Conservation (phyloP, 2,113 vertebrate genomes). For the Zosterops hypoxanthus region DNA sequence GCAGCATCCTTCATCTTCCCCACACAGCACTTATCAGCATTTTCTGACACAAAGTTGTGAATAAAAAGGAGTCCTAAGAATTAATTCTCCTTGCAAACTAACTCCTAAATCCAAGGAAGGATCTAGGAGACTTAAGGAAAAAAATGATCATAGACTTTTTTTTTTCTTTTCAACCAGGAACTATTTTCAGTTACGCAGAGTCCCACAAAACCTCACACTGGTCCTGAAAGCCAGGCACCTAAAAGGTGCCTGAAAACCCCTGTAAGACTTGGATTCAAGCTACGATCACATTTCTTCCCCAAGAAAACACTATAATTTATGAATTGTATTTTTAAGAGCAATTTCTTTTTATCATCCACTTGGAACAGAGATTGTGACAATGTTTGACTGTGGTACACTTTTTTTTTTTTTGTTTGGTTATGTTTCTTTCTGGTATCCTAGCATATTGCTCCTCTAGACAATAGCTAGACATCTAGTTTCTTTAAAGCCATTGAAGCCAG, state of each 20-base stretch:
- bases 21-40: not conserved
- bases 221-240: not conserved
- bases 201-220: not conserved
- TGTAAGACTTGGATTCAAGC: not conserved
- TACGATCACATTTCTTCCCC: not conserved
- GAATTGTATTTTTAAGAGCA: not conserved
- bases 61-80: not conserved
- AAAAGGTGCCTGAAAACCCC: not conserved
- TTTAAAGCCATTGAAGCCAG: not conserved
- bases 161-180: not conserved
- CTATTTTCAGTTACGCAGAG: not conserved
- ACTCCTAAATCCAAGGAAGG: not conserved
- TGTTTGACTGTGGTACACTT: not conserved
- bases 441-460: not conserved
- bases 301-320: not conserved
- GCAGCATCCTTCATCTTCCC: not conserved
- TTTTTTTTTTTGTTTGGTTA: not conserved
- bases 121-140: not conserved
- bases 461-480: not conserved
- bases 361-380: not conserved
- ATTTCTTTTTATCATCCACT: not conserved
- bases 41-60: not conserved
- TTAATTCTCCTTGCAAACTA: not conserved
- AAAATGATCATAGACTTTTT: not conserved
- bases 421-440: not conserved